A percentile compares a stretch with the other conserved stretches of the same genome.
phyloP scores from a whole-genome alignment of 2,797 vertebrate species.

The Limosa lapponica region DNA sequence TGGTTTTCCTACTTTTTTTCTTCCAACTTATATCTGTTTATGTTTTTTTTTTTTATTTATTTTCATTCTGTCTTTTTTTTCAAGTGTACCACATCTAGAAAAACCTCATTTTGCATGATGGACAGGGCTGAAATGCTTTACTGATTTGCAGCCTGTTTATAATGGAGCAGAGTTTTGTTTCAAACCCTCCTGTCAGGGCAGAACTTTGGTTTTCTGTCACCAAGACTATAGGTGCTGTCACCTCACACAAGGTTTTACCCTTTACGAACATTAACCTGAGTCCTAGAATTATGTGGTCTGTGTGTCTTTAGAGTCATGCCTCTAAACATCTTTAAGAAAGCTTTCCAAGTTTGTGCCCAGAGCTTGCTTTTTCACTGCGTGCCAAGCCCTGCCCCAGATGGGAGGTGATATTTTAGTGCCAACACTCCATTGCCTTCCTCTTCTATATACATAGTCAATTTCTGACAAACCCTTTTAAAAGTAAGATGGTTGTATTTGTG shows the following conservation, averaged over 20 bases:
- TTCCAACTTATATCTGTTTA: not conserved
- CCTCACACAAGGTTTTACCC: not conserved
- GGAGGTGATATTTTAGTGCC: not conserved
- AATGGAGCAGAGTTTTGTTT: not conserved
- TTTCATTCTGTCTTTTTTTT: not conserved
- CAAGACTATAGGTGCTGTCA: not conserved
- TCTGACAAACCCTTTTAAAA: not conserved
- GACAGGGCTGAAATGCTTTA: not conserved
- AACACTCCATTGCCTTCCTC: not conserved
- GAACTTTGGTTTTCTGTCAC: not conserved
- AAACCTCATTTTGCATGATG: not conserved
- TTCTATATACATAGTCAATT: not conserved
- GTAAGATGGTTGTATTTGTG: not conserved
- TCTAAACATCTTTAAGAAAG: not conserved
- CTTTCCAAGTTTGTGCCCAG: not conserved
- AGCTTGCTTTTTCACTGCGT: not conserved
- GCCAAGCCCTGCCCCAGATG: not conserved
- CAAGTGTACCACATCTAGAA: not conserved
- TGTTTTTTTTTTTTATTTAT: not conserved
- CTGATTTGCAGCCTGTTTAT: not conserved
- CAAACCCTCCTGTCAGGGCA: not conserved
- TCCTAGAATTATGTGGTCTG: not conserved
- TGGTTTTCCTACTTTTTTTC: not conserved
- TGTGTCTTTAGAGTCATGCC: not conserved
- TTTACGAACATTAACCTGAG: not conserved